Conservation (phyloP, 1,140 invertebrate species). For the Drosophila lowei region DNA sequence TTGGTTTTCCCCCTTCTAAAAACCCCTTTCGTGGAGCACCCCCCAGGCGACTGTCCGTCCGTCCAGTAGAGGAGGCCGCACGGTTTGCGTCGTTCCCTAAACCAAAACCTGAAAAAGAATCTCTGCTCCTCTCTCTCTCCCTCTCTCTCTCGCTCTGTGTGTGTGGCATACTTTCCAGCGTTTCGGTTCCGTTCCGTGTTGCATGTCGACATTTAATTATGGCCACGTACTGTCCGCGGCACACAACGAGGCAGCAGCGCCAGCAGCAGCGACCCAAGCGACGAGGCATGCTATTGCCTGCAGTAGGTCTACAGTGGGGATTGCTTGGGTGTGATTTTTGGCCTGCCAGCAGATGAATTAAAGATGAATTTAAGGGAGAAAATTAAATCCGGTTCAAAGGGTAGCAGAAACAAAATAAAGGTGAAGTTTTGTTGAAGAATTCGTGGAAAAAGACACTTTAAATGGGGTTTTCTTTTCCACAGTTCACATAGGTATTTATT, state of each 20-base stretch:
- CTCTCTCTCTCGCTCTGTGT: background rate
- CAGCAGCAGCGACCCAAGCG: slow-evolving; percentile 9
- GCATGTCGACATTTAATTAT: slow-evolving; percentile 81
- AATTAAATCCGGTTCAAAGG: too few relatives aligned
- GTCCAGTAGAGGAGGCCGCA: slow-evolving; percentile 3
- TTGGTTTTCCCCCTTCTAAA: slow-evolving; percentile 2
- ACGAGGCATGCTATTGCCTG: too few relatives aligned
- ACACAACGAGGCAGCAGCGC: slow-evolving; percentile 13
- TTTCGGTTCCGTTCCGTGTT: slow-evolving; percentile 30
- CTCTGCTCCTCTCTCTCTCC: slow-evolving; percentile 14
- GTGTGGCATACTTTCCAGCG: slow-evolving; percentile 44
- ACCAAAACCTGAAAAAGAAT: slow-evolving; percentile 26
- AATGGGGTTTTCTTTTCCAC: too few relatives aligned
- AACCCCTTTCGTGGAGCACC: background rate
- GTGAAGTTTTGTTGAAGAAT: background rate
- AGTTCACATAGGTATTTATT: too few relatives aligned
- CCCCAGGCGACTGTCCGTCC: background rate
- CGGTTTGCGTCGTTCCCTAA: slow-evolving; percentile 22
- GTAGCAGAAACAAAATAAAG: background rate
- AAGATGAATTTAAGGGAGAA: too few relatives aligned
- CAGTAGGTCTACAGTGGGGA: background rate
- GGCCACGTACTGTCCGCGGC: slow-evolving; percentile 58
- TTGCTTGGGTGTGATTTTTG: background rate
- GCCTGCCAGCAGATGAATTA: background rate
- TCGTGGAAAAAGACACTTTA: too few relatives aligned